Conservation (phyloP, 2,888 invertebrate species). For the Oeneis ivallda region DNA sequence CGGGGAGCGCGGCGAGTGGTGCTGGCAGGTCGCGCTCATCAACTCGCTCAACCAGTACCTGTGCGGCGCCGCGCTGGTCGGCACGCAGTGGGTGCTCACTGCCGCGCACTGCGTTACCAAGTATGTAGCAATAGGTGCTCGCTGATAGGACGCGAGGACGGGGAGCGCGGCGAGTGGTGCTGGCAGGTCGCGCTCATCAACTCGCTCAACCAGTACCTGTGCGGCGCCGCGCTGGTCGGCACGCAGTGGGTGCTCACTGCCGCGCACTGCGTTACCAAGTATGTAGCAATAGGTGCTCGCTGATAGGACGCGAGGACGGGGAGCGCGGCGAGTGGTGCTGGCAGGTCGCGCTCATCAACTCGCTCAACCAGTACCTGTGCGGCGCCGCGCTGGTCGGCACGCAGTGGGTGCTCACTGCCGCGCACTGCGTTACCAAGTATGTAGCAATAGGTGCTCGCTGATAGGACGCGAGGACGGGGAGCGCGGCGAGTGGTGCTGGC, state of each 20-base stretch:
- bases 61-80: conserved; percentile 90
- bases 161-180: conserved; percentile 94
- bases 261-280: not conserved
- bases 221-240: conserved; percentile 88
- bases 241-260: conserved; percentile 95
- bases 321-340: conserved; percentile 96
- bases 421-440: conserved; percentile 87
- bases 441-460: too few relatives aligned
- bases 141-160: too few relatives aligned
- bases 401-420: conserved; percentile 96
- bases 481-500: too few relatives aligned
- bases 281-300: conserved; percentile 51
- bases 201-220: conserved; percentile 95
- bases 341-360: conserved; percentile 96
- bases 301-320: conserved; percentile 95
- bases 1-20: conserved; percentile 93
- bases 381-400: conserved; percentile 96
- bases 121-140: conserved; percentile 45
- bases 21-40: conserved; percentile 96
- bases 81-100: conserved; percentile 95
- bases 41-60: conserved; percentile 96
- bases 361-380: conserved; percentile 95
- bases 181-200: conserved; percentile 97
- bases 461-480: conserved; percentile 89
- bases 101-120: not conserved